phyloP scores from a whole-genome alignment of 2,113 vertebrate species.

The Plecturocebus donacophilus region DNA sequence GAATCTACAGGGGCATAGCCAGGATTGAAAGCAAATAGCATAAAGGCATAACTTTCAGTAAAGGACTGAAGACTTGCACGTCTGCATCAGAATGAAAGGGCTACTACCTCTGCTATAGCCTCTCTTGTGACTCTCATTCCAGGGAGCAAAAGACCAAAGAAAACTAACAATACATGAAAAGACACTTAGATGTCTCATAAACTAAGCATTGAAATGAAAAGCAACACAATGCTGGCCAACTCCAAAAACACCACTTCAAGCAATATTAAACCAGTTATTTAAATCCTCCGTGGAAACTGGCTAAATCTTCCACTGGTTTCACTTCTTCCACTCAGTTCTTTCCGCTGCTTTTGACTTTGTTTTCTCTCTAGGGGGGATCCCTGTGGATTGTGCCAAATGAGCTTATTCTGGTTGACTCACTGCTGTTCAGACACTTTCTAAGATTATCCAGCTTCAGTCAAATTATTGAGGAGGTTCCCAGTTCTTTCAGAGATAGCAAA shows the following conservation, averaged over 20 bases:
- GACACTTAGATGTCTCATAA: neutral
- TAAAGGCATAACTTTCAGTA: neutral
- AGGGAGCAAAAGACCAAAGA: neutral
- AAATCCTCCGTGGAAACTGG: neutral
- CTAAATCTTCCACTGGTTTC: neutral
- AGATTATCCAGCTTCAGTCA: neutral
- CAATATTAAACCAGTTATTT: neutral
- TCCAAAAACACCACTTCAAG: neutral
- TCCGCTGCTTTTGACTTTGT: neutral
- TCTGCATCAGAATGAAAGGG: neutral
- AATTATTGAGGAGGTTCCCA: neutral
- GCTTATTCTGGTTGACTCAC: neutral
- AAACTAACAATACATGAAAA: neutral
- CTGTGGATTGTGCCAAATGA: neutral
- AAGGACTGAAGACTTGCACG: neutral
- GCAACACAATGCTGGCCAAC: neutral
- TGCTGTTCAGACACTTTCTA: neutral
- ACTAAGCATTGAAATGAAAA: neutral
- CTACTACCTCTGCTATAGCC: neutral
- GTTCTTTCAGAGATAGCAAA: neutral
- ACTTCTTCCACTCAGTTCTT: neutral
- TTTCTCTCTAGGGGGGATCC: neutral
- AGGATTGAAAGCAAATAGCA: neutral
- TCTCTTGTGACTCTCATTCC: neutral
- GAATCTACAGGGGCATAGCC: neutral